Base-by-base conservation (phyloP, 1,140 invertebrate genomes). In the Charaxes varanes region DNA sequence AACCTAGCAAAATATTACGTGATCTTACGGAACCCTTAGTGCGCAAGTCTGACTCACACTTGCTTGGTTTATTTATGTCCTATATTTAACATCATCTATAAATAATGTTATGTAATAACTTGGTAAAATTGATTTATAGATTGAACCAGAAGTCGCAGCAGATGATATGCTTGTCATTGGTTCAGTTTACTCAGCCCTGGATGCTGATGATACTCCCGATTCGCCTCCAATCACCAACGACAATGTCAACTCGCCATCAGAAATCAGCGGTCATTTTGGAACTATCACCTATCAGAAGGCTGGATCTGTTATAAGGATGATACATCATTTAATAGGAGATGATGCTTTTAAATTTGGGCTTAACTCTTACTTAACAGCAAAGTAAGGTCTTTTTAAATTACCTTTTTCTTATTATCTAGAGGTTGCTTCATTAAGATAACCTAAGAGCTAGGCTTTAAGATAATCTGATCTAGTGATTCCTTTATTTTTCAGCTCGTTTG, bases 251-350 rank as follows among this genome's bases (percentile, higher is more conserved):
- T 86, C 86, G 1, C 87, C 87, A 2, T 70, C 70, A 0, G 85
- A 90, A 57, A 84, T 89, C 5, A 78, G 73, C 10, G 76, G 63
- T 7, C 88, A 88, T 59, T 90, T 90, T 52, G 86, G 86, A 30
- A 81, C 73, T 5, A 86, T 90, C 10, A 86, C 87, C 0, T 90
- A 90, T 42, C 86, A 86, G 38, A 90, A 90, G 70, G 89, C 86
- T 23, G 91, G 87, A 3, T 86, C 88, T 1, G 83, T 95, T 4
- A 89, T 95, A 7, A 79, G 92, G 27, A 95, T 95, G 93, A 89
- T 93, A 60, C 84, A 89, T 41, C 86, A 91, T 57, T 87, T 91
- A 22, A 72, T 94, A 10, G 90, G 90, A 3, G 73, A 88, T 31
- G 76, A 85, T 0, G 86, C 85, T 2, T 94, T 94, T 59, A 78